Evolutionary conservation across 2,113 vertebrate species (phyloP), one percentile per base, ranked within the genome.

Genomic region (Cochlearius cochlearius): DNA sequence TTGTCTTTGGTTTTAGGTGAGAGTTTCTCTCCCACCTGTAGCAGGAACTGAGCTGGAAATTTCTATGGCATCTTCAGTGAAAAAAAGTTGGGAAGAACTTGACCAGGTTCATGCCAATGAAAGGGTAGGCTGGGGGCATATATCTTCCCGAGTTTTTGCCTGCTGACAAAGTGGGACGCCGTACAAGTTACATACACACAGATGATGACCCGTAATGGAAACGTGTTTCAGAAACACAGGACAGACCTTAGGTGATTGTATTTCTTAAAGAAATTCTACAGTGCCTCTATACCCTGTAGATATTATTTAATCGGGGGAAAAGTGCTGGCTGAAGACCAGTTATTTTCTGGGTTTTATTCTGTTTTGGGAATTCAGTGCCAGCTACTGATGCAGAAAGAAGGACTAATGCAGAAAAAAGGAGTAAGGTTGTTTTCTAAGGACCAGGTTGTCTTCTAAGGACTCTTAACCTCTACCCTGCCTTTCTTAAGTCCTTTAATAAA

Each of bases 61-160:
- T 30, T 55, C 45, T 63, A 4, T 32, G 21, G 2, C 27, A 49
- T 36, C 58, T 72, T 63, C 36, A 32, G 3, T 22, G 17, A 39
- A 67, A 55, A 59, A 83, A 60, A 45, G 3, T 13, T 45, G 27
- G 11, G 38, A 90, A 67, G 71, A 77, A 14, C 29, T 34, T 82
- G 34, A 36, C 20, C 14, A 18, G 4, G 14, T 47, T 39, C 12
- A 4, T 9, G 5, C 36, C n/a, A 90, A 62, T 38, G 26, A 77
- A 79, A 50, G 47, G 4, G 16, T 39, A 29, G 2, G 4, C 7
- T 43, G 12, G 25, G 10, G 0, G 0, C 7, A 14, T 34, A 3
- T 3, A 32, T 21, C 9, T 80, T 77, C 15, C 6, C 3, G 2
- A 60, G 15, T 5, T 66, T 88, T 72, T 73, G 15, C 56, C n/a